Base-by-base conservation (phyloP, 35 echinoderm and acorn worm species). In the Strongylocentrotus purpuratus region DNA sequence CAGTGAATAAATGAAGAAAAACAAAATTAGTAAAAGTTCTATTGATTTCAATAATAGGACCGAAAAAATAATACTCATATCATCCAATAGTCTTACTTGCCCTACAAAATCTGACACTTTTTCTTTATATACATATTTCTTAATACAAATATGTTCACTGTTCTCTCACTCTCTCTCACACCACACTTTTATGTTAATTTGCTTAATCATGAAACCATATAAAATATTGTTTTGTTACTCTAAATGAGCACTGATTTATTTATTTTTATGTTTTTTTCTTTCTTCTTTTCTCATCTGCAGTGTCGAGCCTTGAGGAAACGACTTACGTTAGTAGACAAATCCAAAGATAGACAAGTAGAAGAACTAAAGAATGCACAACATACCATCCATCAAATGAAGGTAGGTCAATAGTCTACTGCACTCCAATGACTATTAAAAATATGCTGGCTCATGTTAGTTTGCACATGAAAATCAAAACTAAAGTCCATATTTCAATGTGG, bases 251-350 rank as follows among this genome's bases (percentile, higher is more conserved):
- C 22, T 59, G 52, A 22, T 78, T 78, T 41, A 41, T 41, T 41
- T 3, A 41, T 94, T 28, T 2, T 18, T 17, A 32, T 46, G 5
- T 94, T 86, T 95, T 8, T 95, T 8, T 88, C 70, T 22, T 86
- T 86, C 48, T 78, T 78, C 20, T 28, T 78, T 55, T 96, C 22
- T 47, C 31, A 33, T 47, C 46, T 94, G 10, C 94, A 96, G 96
- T 96, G 96, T 50, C 96, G 96, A 18, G 96, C 96, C n/a, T 88
- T 96, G 33, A 91, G 91, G 87, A 96, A 96, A 32, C 94, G 96
- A 35, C 94, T 96, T 7, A 31, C 96, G 9, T 46, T 96, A n/a
- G 92, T 93, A 45, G 96, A 94, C 50, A 96, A 96, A 91, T 86
- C 96, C 31, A 96, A 96, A 92, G 96, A 96, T 13, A 94, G 94